Evolutionary conservation across 2,888 invertebrate species (phyloP), one percentile per base, ranked within the genome.

Genomic region (Drosophila buzzatii): DNA sequence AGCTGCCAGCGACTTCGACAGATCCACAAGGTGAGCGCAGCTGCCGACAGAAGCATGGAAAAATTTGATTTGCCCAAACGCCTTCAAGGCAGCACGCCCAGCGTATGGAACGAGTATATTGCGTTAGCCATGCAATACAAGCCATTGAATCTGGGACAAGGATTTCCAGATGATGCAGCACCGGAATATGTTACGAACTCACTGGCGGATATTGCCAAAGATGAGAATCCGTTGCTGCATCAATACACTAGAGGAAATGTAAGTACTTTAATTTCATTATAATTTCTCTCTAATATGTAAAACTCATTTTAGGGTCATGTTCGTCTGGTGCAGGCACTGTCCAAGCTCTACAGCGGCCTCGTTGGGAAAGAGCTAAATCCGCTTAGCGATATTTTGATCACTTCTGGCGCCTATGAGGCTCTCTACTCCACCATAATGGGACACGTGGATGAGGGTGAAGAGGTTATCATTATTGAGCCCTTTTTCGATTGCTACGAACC

Each of bases 401-500:
- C 98, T 0, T 94, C 95, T 44, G 99, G 99, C 8, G 99, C 99
- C 2, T 99, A 99, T 91, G 98, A 99, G 92, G 97, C 99, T 1
- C 94, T 99, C 0, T 99, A 96, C 93, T 96, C 96, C 55, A 94
- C 97, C 12, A 96, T 99, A 73, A 95, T 97, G 92, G 95, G 98
- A 8, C 97, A 98, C 90, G 95, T 99, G 10, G 97, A 97, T 83
- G 95, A 95, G 2, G 98, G 96, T 0, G 97, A 97, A 92, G 97
- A 99, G 94, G 98, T 98, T 65, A 98, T 99, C 70, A 97, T 99
- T 31, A 98, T 99, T 77, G 99, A 99, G 92, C 99, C 99, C 0
- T 99, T 96, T 93, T 99, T 98, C 92, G 99, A 99, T 93, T 99
- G 99, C 91, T 99, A 99, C 91, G 97, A 97, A 81, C 98, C 98